These are phyloP conservation scores for Python bivittatus DNA, from an alignment of 2,113 vertebrate genomes.

Conservation along the genomic window DNA sequence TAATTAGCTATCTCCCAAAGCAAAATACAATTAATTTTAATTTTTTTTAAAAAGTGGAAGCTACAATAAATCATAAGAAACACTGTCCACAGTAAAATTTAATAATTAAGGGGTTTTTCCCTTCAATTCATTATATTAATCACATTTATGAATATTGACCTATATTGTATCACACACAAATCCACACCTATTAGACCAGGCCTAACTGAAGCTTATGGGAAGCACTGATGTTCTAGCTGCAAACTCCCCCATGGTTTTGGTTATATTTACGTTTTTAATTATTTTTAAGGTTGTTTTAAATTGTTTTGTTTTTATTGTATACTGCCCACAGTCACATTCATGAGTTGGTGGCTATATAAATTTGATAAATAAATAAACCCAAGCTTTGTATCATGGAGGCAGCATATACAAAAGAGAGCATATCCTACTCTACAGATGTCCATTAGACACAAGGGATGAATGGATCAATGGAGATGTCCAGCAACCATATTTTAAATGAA, in stretches of 20 bases:
- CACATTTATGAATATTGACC: background rate
- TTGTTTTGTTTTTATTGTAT: background rate
- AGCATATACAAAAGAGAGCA: background rate
- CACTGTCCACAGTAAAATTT: background rate
- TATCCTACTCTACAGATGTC: background rate
- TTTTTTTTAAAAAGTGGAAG: background rate
- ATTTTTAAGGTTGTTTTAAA: background rate
- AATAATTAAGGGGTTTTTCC: background rate
- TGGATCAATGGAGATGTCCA: background rate
- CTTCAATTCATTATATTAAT: background rate
- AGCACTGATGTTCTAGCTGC: background rate
- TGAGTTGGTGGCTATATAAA: background rate
- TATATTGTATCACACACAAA: background rate
- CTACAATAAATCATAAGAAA: background rate
- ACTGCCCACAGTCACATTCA: background rate
- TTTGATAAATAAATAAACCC: background rate
- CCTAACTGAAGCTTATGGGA: background rate
- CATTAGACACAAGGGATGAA: background rate
- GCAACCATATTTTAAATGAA: background rate
- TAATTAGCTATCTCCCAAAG: background rate
- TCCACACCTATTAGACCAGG: background rate
- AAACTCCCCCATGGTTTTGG: background rate
- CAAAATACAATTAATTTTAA: background rate
- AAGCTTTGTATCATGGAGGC: background rate
- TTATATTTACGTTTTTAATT: background rate